Percentiles rank a stretch among this genome's conserved stretches.
phyloP scores from a whole-genome alignment of 2,113 vertebrate genomes.

The Xerus inauris region DNA sequence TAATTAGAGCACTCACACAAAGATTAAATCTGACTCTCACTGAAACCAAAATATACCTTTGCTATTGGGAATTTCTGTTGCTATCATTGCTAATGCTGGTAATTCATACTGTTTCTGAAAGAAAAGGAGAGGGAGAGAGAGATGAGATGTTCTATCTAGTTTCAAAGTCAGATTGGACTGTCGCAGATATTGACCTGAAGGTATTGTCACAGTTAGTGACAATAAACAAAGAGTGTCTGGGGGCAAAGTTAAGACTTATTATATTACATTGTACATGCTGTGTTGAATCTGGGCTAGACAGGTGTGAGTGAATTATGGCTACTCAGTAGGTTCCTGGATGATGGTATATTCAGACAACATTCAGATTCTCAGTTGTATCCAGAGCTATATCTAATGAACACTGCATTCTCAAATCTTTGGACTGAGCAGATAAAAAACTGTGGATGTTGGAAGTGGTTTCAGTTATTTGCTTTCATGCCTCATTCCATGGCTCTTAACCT shows the following conservation, averaged over 20 bases:
- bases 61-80: background rate
- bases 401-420: constrained; percentile 23
- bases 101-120: background rate
- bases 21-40: background rate
- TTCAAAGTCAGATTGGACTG: constrained; percentile 45
- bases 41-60: background rate
- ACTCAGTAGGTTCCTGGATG: background rate
- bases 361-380: background rate
- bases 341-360: background rate
- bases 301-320: constrained; percentile 10
- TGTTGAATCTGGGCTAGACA: background rate
- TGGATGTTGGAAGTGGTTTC: background rate
- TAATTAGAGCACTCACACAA: background rate
- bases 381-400: constrained; percentile 21
- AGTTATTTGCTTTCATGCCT: constrained; percentile 19
- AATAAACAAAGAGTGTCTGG: constrained; percentile 15
- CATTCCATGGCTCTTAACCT: constrained; percentile 12
- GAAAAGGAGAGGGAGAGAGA: background rate
- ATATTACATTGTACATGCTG: background rate
- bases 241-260: constrained; percentile 22
- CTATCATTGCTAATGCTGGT: background rate
- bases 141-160: background rate
- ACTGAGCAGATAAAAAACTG: constrained; percentile 25
- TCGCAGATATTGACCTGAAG: constrained; percentile 13
- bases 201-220: background rate